Conservation (phyloP, 2,797 vertebrate genomes). For the Catharus ustulatus region DNA sequence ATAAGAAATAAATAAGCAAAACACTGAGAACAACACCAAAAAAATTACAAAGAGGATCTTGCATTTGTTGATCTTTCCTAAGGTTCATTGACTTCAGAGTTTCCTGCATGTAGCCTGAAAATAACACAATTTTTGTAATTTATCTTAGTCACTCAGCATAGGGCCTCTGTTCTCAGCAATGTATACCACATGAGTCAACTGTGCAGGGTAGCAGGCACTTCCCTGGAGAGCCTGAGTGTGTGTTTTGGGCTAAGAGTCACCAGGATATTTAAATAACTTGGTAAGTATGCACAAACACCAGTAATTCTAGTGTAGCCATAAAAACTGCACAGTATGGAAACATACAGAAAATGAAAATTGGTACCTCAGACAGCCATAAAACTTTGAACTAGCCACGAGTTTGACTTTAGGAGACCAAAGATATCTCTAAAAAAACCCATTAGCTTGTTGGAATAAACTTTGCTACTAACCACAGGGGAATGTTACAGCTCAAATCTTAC, state of each 20-base stretch:
- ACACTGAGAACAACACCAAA: not conserved
- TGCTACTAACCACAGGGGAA: constrained; percentile 14
- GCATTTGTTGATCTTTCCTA: constrained; percentile 56
- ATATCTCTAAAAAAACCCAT: not conserved
- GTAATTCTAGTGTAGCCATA: constrained; percentile 41
- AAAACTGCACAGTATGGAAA: constrained; percentile 50
- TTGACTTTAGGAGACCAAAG: constrained; percentile 46
- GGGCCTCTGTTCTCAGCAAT: constrained; percentile 52
- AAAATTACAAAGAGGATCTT: constrained; percentile 29
- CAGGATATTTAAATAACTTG: constrained; percentile 36
- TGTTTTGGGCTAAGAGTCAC: constrained; percentile 36
- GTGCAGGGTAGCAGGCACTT: constrained; percentile 16
- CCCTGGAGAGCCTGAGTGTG: constrained; percentile 34
- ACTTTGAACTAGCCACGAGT: not conserved
- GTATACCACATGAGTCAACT: constrained; percentile 50
- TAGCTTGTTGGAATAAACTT: constrained; percentile 29
- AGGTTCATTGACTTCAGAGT: constrained; percentile 45
- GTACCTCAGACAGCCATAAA: constrained; percentile 41
- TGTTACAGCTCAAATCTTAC: not conserved
- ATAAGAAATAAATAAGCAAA: not conserved
- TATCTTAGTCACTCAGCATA: constrained; percentile 63
- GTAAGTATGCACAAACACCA: constrained; percentile 39
- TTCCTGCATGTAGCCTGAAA: constrained; percentile 60
- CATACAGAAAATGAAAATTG: constrained; percentile 22
- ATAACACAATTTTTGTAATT: constrained; percentile 52